phyloP scores from a whole-genome alignment of 2,113 vertebrate species.

The Podarcis cretensis region DNA sequence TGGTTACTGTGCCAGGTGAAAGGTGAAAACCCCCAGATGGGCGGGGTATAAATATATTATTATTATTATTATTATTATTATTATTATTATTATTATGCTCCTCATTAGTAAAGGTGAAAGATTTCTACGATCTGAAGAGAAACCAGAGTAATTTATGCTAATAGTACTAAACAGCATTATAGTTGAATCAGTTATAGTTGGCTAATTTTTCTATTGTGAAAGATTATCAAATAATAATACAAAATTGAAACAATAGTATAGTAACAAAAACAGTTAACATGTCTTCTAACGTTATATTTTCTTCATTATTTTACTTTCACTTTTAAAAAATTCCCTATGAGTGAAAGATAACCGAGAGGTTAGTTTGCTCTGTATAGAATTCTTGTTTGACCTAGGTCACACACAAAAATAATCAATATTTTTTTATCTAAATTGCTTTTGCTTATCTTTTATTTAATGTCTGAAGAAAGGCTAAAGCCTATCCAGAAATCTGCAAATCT shows the following conservation, averaged over 20 bases:
- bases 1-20: no score
- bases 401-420: constrained; percentile 56
- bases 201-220: background rate
- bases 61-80: no score
- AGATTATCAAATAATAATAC: background rate
- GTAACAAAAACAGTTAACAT: background rate
- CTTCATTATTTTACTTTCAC: background rate
- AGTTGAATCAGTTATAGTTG: background rate
- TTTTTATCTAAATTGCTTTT: constrained; percentile 70
- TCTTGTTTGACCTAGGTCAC: constrained; percentile 45
- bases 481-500: constrained; percentile 43
- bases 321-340: background rate
- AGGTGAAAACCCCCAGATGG: no score
- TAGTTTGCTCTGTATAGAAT: constrained; percentile 37
- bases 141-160: background rate
- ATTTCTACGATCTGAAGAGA: no score
- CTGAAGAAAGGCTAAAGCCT: constrained; percentile 36
- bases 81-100: no score
- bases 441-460: constrained; percentile 57
- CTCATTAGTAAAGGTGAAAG: no score
- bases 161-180: background rate
- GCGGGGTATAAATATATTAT: no score
- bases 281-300: background rate
- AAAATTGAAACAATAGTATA: background rate
- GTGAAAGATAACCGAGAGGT: constrained; percentile 23